Conservation (phyloP, 2,797 vertebrate species). For the Ctenopoma kingsleyae region DNA sequence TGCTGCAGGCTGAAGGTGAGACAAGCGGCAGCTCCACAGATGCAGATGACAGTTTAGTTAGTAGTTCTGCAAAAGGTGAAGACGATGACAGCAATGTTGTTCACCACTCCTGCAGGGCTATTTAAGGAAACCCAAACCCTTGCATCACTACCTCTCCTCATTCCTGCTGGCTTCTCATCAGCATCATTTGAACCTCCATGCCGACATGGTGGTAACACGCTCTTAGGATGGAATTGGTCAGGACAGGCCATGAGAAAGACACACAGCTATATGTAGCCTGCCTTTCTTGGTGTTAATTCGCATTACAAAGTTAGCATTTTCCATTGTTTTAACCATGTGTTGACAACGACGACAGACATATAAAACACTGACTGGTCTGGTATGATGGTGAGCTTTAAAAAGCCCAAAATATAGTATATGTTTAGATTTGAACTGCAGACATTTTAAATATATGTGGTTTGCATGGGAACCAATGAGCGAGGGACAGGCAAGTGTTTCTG, state of each 20-base stretch:
- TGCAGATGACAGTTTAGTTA: slow-evolving; percentile 11
- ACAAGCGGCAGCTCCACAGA: background rate
- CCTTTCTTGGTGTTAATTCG: slow-evolving; percentile 7
- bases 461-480: slow-evolving; percentile 2
- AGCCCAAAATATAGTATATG: background rate
- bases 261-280: slow-evolving; percentile 1
- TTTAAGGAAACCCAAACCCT: slow-evolving; percentile 53
- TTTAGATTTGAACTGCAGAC: slow-evolving; percentile 34
- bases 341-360: slow-evolving; percentile 22
- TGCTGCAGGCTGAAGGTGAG: slow-evolving; percentile 57
- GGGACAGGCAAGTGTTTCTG: background rate
- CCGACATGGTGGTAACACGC: slow-evolving; percentile 31
- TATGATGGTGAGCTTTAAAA: slow-evolving; percentile 15
- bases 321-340: slow-evolving; percentile 15
- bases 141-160: slow-evolving; percentile 38
- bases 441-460: slow-evolving; percentile 35
- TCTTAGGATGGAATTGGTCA: slow-evolving; percentile 22
- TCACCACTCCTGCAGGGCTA: slow-evolving; percentile 39
- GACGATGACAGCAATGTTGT: slow-evolving; percentile 28
- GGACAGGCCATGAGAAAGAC: slow-evolving; percentile 49
- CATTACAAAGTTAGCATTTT: slow-evolving; percentile 31
- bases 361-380: slow-evolving; percentile 23
- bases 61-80: slow-evolving; percentile 44
- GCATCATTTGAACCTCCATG: slow-evolving; percentile 21
- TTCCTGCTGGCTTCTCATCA: slow-evolving; percentile 34